These are phyloP conservation scores for Penaeus monodon DNA, from an alignment of 2,888 invertebrate genomes.

Conservation along the genomic window DNA sequence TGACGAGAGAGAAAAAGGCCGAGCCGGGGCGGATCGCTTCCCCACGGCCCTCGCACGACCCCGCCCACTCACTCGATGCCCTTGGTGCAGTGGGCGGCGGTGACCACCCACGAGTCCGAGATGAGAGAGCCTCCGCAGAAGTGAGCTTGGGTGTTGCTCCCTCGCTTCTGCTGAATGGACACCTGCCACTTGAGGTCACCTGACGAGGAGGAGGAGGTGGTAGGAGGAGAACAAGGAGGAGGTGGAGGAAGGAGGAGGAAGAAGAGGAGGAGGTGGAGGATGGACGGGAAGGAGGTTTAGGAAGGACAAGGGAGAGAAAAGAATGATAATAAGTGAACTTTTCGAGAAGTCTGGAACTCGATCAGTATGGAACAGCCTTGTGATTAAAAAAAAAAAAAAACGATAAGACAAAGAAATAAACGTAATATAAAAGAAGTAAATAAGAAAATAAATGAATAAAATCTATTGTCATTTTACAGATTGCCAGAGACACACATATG, in stretches of 20 bases:
- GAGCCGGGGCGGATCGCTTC: no score
- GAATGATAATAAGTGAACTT: background rate
- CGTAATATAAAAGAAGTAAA: no score
- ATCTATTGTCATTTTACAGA: no score
- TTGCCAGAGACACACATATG: background rate
- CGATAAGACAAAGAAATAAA: no score
- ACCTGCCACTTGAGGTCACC: conserved; percentile 62
- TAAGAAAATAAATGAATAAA: no score
- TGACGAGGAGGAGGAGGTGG: background rate
- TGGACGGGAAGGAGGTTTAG: no score
- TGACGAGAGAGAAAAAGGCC: background rate
- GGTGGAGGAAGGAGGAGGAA: background rate
- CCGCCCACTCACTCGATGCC: conserved; percentile 32
- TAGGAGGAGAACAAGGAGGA: background rate
- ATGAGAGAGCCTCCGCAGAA: conserved; percentile 64
- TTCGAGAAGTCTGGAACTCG: no score
- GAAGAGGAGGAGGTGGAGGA: no score
- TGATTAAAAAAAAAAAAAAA: no score
- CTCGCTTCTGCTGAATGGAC: conserved; percentile 36
- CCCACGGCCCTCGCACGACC: no score
- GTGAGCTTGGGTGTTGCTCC: background rate
- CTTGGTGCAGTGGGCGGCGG: conserved; percentile 61
- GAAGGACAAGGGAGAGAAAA: background rate
- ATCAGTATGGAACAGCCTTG: no score
- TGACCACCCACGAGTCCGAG: conserved; percentile 41